Evolutionary conservation across 1,140 invertebrate species (phyloP), one percentile per base, ranked within the genome.

Genomic region (Colletes latitarsis): DNA sequence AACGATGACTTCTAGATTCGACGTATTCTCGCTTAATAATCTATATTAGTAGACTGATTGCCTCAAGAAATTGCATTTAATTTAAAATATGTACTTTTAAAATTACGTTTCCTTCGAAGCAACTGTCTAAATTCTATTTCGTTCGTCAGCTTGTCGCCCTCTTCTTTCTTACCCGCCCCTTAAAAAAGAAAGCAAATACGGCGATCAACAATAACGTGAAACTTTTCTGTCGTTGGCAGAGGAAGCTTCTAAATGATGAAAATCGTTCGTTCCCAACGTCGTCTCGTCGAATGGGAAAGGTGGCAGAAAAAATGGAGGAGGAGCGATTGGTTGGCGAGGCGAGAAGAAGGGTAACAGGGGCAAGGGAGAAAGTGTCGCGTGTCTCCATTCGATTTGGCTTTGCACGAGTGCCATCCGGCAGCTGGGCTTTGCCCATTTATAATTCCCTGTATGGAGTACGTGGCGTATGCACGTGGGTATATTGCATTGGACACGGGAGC

Each of bases 321-420:
- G 55, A 71, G 60, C 57, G 63, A 21, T 14, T n/a, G 41, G 72
- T 41, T 63, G 58, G 41, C 19, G 30, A 71, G 53, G 39, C 9
- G 53, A 41, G 52, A 52, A 63, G 19, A 10, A 14, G 46, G 60
- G 67, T 68, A 70, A 60, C n/a, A 19, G 67, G 30, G n/a, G 57
- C 57, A 76, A 55, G 46, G 69, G 84, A 75, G 78, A 84, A 85
- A 84, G 73, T 77, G 85, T 89, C 87, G 83, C 79, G 72, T 82
- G 80, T 71, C 69, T 83, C 76, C 81, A 85, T 88, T 89, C 82
- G 84, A 89, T 88, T 88, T 77, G 81, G 83, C 73, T 84, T 82
- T 77, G 77, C 80, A 63, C 73, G 70, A 88, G 83, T 79, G 79
- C 84, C 78, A 81, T 82, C 62, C 77, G 83, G 83, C 83, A 85